A percentile compares a stretch with the other conserved stretches of the same genome.
phyloP scores from a whole-genome alignment of 1,140 invertebrate genomes.

The Drosophila micromelanica region DNA sequence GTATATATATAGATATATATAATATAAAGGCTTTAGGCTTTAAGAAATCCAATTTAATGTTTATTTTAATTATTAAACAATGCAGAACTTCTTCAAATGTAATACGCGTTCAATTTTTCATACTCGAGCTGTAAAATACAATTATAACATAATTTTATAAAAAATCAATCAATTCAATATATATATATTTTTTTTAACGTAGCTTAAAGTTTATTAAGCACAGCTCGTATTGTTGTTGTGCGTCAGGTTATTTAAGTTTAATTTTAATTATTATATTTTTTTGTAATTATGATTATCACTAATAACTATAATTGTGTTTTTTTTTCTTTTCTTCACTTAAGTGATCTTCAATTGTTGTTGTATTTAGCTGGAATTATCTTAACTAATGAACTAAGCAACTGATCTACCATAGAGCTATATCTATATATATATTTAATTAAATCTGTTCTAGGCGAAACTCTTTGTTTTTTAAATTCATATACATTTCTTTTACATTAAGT shows the following conservation, averaged over 20 bases:
- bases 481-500: constrained; percentile 11
- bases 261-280: background rate
- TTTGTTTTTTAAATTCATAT: constrained; percentile 10
- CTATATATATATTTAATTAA: no score
- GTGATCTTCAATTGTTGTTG: constrained; percentile 1
- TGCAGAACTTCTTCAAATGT: constrained; percentile 7
- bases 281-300: background rate
- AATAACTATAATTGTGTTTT: background rate
- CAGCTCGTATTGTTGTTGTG: constrained; percentile 1
- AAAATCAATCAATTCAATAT: background rate
- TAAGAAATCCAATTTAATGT: constrained; percentile 21
- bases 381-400: constrained; percentile 19
- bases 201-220: background rate
- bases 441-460: no score
- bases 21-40: background rate
- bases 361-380: constrained; percentile 11
- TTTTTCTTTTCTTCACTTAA: background rate
- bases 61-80: constrained; percentile 26
- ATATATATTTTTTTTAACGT: background rate
- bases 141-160: background rate
- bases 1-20: background rate
- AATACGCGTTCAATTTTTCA: constrained; percentile 9
- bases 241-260: background rate
- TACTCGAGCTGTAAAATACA: constrained; percentile 3
- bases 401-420: no score